Conservation (phyloP, 2,797 vertebrate genomes). For the Pseudomugil tenellus region DNA sequence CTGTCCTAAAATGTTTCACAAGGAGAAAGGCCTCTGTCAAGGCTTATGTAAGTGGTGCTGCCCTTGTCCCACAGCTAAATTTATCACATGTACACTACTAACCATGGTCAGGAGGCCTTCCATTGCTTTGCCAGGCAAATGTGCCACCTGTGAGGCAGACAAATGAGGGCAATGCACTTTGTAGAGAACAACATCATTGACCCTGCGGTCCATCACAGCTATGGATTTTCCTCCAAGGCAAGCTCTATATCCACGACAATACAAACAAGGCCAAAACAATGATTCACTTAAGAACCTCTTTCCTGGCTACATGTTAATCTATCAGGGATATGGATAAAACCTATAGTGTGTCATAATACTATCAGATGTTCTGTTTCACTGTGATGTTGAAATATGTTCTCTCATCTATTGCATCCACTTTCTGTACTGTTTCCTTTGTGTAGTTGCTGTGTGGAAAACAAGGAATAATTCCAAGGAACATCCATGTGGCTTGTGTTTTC, state of each 20-base stretch:
- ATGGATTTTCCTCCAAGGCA: constrained; percentile 66
- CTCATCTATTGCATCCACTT: constrained; percentile 25
- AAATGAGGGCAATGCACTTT: constrained; percentile 72
- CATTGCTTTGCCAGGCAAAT: constrained; percentile 70
- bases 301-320: constrained; percentile 60
- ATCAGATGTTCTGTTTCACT: constrained; percentile 37
- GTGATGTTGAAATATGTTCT: constrained; percentile 39
- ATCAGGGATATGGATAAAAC: constrained; percentile 44
- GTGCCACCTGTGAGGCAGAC: constrained; percentile 72
- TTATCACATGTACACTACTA: constrained; percentile 69
- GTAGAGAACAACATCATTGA: constrained; percentile 76
- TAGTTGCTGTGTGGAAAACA: constrained; percentile 17
- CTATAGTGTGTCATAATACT: constrained; percentile 37
- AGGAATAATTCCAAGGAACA: constrained; percentile 23
- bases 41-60: constrained; percentile 64
- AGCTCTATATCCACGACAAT: constrained; percentile 57
- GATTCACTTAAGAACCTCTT: constrained; percentile 65
- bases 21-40: too few relatives aligned
- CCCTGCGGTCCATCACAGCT: constrained; percentile 62
- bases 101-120: constrained; percentile 63
- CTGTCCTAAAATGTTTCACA: constrained; percentile 33
- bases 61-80: constrained; percentile 61
- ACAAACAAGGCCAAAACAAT: constrained; percentile 57
- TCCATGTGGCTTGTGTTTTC: constrained; percentile 16
- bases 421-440: not conserved